Base-by-base conservation (phyloP, 2,888 invertebrate species). In the Zygaena filipendulae region DNA sequence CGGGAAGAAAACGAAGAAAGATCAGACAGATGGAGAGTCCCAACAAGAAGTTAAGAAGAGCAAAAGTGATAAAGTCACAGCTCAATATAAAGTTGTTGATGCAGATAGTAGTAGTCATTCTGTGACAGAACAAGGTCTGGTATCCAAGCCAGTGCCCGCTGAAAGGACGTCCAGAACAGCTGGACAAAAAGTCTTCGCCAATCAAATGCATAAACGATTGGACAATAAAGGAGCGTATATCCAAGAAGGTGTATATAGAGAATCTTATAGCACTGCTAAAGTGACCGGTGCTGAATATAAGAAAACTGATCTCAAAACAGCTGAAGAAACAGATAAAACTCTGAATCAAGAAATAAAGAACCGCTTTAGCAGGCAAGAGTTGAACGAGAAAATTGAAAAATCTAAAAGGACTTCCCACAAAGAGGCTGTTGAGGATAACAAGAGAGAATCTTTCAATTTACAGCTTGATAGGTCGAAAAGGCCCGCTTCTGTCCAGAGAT, bases 1-100 rank as follows among this genome's bases (percentile, higher is more conserved):
- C 30, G 88, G 86, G 14, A 87, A 88, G 52, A 87, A 88, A 56
- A 85, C 86, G 35, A 84, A 87, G 43, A 79, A 83, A 33, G 82
- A 82, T 18, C 69, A 63, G 32, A 63, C 60, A 0, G 75, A 75
- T 21, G 71, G 70, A 9, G 80, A 72, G 18, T 55, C 61, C 16
- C 63, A 67, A 27, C 60, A 63, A 25, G 79, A 77, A 29, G 52
- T 66, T 2, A 81, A 68, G 39, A 64, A 71, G 43, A 52, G 61
- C 11, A 72, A 72, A 47, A 62, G 61, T 6, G 74, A 77, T 1
- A 71, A 69, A 42, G 32, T 52, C 3, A 36, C 55, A 16, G 52
- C 67, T 8, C 70, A 68, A 36, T 75, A 70, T 37, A 74, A 71
- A 47, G 33, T 54, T 32, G 62, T 71, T 4, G 72, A 79, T 35